A percentile compares a stretch with the other conserved stretches of the same genome.
phyloP scores from a whole-genome alignment of 2,797 vertebrate species.

The Philypnodon macrostomus region DNA sequence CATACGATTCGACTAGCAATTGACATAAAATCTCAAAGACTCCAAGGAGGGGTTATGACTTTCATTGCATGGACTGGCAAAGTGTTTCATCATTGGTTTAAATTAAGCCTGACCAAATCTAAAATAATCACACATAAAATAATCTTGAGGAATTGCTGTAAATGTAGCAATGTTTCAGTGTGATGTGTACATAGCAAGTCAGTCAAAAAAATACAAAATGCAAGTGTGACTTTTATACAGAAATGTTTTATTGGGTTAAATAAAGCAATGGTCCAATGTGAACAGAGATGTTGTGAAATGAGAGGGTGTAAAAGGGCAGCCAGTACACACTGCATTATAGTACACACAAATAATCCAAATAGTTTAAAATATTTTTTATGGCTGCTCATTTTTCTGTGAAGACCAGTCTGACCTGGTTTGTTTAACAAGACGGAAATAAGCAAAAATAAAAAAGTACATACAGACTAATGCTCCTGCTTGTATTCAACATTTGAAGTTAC shows the following conservation, averaged over 20 bases:
- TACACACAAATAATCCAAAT: constrained; percentile 37
- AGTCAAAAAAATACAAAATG: too few relatives aligned
- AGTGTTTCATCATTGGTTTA: too few relatives aligned
- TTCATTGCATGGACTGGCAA: too few relatives aligned
- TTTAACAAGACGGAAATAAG: constrained; percentile 38
- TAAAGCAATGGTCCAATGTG: constrained; percentile 88
- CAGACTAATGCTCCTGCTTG: constrained; percentile 45
- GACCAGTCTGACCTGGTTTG: constrained; percentile 29
- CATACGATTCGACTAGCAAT: background rate
- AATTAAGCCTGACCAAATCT: too few relatives aligned
- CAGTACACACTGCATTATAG: constrained; percentile 30
- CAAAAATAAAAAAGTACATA: constrained; percentile 47
- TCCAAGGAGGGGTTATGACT: constrained; percentile 29
- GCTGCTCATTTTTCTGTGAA: constrained; percentile 45
- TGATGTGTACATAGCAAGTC: too few relatives aligned
- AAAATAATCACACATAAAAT: too few relatives aligned
- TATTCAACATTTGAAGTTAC: constrained; percentile 29
- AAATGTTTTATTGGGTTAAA: constrained; percentile 97
- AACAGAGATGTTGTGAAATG: constrained; percentile 79
- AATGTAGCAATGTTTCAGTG: too few relatives aligned
- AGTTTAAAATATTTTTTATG: constrained; percentile 59
- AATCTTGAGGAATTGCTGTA: too few relatives aligned
- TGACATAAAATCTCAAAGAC: background rate
- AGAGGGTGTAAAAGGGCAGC: constrained; percentile 73
- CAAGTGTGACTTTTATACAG: constrained; percentile 86